These are phyloP conservation scores for Euplexia lucipara DNA, from an alignment of 2,888 invertebrate genomes.

Conservation along the genomic window DNA sequence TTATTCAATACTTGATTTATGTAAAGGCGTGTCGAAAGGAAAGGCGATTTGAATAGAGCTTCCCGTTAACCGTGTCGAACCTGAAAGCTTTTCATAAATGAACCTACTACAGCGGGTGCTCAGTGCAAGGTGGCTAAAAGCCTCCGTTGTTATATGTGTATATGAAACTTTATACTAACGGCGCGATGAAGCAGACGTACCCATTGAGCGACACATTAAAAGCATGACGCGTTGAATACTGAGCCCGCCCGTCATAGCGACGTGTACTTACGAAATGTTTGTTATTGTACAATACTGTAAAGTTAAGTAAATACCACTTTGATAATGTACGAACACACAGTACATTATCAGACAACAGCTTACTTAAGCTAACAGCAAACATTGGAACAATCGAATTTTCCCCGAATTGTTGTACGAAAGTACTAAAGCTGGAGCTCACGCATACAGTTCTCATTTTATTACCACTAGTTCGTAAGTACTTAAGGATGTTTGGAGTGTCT, in stretches of 20 bases:
- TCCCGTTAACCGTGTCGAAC: constrained; percentile 82
- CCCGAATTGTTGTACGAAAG: constrained; percentile 36
- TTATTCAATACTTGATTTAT: constrained; percentile 86
- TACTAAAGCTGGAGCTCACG: constrained; percentile 32
- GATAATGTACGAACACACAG: constrained; percentile 24
- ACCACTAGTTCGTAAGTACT: constrained; percentile 57
- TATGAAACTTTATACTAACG: constrained; percentile 80
- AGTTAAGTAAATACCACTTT: constrained; percentile 36
- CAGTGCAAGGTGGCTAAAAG: constrained; percentile 82
- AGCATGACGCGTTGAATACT: constrained; percentile 63
- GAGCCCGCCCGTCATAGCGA: constrained; percentile 54
- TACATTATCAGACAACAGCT: constrained; percentile 36
- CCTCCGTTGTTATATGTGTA: constrained; percentile 71
- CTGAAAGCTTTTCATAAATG: constrained; percentile 89
- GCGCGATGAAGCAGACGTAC: constrained; percentile 70
- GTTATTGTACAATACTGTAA: constrained; percentile 27
- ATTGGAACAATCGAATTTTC: constrained; percentile 40
- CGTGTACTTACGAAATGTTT: constrained; percentile 35
- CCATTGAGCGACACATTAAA: constrained; percentile 69
- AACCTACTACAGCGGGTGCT: constrained; percentile 77
- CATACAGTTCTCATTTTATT: constrained; percentile 56
- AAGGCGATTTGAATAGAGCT: constrained; percentile 87
- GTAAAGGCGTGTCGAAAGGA: constrained; percentile 82
- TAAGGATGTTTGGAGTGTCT: constrained; percentile 59
- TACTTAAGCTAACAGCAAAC: constrained; percentile 27